Evolutionary conservation across 2,888 invertebrate genomes (phyloP).

Genomic region (Aleiodes alternator): DNA sequence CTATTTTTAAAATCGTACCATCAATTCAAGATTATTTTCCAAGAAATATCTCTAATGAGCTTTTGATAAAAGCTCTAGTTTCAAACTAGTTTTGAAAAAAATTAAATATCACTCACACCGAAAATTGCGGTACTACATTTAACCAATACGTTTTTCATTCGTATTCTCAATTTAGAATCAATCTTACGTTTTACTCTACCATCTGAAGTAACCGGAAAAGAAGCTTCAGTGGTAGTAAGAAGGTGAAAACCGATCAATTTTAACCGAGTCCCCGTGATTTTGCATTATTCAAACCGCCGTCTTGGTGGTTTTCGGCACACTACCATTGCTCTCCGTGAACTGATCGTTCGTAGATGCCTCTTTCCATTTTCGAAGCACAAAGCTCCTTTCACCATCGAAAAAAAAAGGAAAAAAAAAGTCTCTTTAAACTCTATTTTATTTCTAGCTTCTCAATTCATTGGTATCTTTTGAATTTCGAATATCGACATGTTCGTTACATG

Average conservation of each 20-base stretch:
- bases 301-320: conserved; percentile 52
- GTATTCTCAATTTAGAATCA: conserved; percentile 74
- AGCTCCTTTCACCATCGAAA: neutral
- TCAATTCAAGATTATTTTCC: too few relatives aligned
- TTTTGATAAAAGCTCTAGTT: too few relatives aligned
- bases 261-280: conserved; percentile 70
- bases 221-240: conserved; percentile 33
- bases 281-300: conserved; percentile 72
- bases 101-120: neutral
- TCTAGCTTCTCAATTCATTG: too few relatives aligned
- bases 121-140: conserved; percentile 43
- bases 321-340: conserved; percentile 48
- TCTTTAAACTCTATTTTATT: neutral
- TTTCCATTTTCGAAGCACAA: neutral
- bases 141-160: conserved; percentile 68
- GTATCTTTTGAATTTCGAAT: too few relatives aligned
- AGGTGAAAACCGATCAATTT: conserved; percentile 70
- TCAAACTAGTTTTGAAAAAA: neutral
- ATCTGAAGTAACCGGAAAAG: conserved; percentile 29
- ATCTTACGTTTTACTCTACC: conserved; percentile 71
- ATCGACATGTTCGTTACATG: too few relatives aligned
- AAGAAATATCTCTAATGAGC: too few relatives aligned
- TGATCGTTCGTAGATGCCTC: conserved; percentile 17
- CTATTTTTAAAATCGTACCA: too few relatives aligned
- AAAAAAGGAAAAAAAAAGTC: neutral